Conservation (phyloP, 2,888 invertebrate genomes). For the Pedicia rivosa region DNA sequence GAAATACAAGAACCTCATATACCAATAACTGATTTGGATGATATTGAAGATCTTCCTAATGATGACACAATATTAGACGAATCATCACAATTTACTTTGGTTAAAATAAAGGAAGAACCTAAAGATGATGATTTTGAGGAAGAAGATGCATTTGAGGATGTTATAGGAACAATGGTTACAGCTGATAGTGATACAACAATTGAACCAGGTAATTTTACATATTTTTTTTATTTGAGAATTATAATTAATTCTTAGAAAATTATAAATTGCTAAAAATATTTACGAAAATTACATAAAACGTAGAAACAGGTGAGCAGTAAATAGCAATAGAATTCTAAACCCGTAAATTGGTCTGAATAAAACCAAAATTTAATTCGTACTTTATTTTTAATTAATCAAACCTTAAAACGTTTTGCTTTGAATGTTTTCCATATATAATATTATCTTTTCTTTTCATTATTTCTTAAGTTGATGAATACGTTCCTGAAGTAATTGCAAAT, state of each 20-base stretch:
- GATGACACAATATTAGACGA: constrained; percentile 16
- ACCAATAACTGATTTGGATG: constrained; percentile 29
- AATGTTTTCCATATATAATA: neutral
- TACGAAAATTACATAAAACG: no score
- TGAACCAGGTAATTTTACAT: neutral
- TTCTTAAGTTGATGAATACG: constrained; percentile 18
- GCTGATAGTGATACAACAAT: constrained; percentile 16
- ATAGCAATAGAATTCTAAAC: no score
- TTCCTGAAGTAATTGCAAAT: constrained; percentile 21
- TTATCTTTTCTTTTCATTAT: constrained; percentile 3
- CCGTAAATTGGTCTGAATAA: no score
- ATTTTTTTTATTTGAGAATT: no score
- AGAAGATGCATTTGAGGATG: constrained; percentile 29
- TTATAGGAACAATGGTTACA: constrained; percentile 24
- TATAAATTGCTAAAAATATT: no score
- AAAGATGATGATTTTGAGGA: constrained; percentile 35
- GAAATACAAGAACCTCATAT: constrained; percentile 32
- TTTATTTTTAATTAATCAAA: no score
- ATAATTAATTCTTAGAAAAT: no score
- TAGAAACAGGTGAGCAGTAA: no score
- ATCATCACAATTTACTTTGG: constrained; percentile 23
- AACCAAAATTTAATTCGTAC: no score
- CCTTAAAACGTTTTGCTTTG: neutral
- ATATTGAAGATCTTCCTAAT: constrained; percentile 24
- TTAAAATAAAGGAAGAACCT: constrained; percentile 57